Percentiles rank a stretch among this genome's conserved stretches.
Evolutionary conservation across 1,140 invertebrate species (phyloP).

Genomic region (Heliconius nattereri): DNA sequence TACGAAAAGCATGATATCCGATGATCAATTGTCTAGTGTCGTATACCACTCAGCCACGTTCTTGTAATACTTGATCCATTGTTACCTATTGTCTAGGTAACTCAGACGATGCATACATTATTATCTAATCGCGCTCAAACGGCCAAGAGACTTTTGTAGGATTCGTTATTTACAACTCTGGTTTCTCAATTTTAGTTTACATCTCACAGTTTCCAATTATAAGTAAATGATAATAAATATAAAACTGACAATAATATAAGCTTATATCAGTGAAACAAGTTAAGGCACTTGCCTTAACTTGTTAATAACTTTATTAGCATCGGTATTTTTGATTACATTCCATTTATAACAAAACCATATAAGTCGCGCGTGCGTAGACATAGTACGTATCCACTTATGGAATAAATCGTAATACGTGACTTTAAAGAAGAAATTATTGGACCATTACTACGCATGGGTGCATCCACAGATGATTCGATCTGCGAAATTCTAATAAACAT

Average conservation of each 20-base stretch:
- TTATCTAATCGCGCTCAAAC: slow-evolving; percentile 1
- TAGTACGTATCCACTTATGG: not conserved
- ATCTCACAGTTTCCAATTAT: not conserved
- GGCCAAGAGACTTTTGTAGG: not conserved
- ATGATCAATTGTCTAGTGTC: slow-evolving; percentile 26
- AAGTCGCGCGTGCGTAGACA: slow-evolving; percentile 37
- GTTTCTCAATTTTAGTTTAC: not conserved
- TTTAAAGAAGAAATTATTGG: slow-evolving; percentile 13
- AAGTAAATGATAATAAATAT: not conserved
- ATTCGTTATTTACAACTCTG: not conserved
- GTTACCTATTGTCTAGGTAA: slow-evolving; percentile 28
- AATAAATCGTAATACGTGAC: not conserved
- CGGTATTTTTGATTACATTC: slow-evolving; percentile 21
- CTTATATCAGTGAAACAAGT: slow-evolving; percentile 8
- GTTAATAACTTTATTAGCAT: not conserved
- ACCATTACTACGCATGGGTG: slow-evolving; percentile 52
- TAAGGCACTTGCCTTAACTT: too few species aligned
- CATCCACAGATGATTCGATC: slow-evolving; percentile 63
- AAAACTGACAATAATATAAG: not conserved
- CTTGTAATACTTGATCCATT: slow-evolving; percentile 33
- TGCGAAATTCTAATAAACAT: slow-evolving; percentile 66
- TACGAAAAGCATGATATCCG: not conserved
- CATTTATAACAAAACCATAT: slow-evolving; percentile 35
- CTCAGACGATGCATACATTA: slow-evolving; percentile 4
- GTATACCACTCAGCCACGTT: slow-evolving; percentile 30